These are phyloP conservation scores for Arizona elegans DNA, from an alignment of 2,113 vertebrate genomes.

Conservation along the genomic window DNA sequence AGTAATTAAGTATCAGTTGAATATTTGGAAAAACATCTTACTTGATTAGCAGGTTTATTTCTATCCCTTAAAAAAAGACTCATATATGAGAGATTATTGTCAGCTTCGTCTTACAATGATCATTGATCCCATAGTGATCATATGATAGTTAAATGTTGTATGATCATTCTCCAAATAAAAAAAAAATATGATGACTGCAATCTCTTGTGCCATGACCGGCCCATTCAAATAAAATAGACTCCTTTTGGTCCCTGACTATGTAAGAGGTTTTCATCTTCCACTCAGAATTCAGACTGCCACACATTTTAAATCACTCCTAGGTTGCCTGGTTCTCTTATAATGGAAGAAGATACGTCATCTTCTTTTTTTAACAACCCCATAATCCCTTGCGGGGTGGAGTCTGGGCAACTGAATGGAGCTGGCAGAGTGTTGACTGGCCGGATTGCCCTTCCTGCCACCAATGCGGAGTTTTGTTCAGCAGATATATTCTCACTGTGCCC, in stretches of 20 bases:
- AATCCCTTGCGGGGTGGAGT: too few species aligned
- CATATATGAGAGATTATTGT: background rate
- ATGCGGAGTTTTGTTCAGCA: too few species aligned
- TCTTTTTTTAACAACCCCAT: too few species aligned
- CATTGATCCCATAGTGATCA: background rate
- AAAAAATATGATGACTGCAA: background rate
- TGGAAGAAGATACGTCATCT: background rate
- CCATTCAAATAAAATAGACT: background rate
- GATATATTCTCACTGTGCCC: too few species aligned
- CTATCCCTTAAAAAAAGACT: background rate
- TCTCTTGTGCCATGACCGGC: background rate
- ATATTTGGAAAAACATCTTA: background rate
- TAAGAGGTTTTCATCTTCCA: background rate
- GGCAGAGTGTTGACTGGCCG: too few species aligned
- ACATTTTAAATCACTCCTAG: background rate
- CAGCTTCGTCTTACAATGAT: background rate
- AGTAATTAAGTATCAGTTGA: background rate
- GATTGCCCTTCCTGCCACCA: too few species aligned
- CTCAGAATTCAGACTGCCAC: background rate
- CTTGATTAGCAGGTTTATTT: background rate
- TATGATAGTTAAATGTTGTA: background rate
- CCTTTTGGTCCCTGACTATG: background rate
- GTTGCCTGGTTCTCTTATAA: background rate
- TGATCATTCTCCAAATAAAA: background rate
- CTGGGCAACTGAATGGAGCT: too few species aligned